Base-by-base conservation (phyloP, 2,888 invertebrate genomes). In the Loripinus fragilis region DNA sequence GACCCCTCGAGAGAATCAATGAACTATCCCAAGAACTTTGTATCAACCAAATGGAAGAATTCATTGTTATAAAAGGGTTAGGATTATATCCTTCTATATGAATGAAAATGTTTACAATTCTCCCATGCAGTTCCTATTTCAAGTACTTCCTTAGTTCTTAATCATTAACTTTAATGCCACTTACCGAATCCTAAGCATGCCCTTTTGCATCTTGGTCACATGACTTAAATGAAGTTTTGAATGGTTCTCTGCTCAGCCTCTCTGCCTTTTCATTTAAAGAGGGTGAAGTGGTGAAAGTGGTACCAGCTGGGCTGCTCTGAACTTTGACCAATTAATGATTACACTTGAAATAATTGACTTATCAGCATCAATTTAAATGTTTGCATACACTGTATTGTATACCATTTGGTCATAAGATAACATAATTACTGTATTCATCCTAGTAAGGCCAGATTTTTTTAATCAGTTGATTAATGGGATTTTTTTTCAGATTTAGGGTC, bases 291-390 rank as follows among this genome's bases (percentile, higher is more conserved):
- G 25, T 25, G 25, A 25, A 52, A 25, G 52, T 60, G 60, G 60
- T 60, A 60, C 60, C 60, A 60, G 38, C 38, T 8, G 12, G 60
- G n/a, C 60, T n/a, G 20, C 10, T 2, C 33, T 60, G 60, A 60
- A 60, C 60, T 60, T 60, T 60, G 33, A 15, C 60, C 30, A 60
- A 60, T 60, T 30, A 60, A 20, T 7, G 33, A 33, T 30, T 20
- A 33, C 20, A 60, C 33, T 60, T 60, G 28, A 60, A 60, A 28
- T 60, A 60, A 60, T 60, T 60, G 60, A 60, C 60, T 60, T 60
- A 60, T 60, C 60, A 60, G 60, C 60, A 17, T 12, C 33, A 30
- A 28, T 60, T 60, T 20, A 60, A 60, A 45, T 45, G 45, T 45
- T 45, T 45, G 45, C 45, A 45, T 45, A 45, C 17, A 45, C 45